Evolutionary conservation across 2,888 invertebrate species (phyloP).

Genomic region (Phengaris alcon): DNA sequence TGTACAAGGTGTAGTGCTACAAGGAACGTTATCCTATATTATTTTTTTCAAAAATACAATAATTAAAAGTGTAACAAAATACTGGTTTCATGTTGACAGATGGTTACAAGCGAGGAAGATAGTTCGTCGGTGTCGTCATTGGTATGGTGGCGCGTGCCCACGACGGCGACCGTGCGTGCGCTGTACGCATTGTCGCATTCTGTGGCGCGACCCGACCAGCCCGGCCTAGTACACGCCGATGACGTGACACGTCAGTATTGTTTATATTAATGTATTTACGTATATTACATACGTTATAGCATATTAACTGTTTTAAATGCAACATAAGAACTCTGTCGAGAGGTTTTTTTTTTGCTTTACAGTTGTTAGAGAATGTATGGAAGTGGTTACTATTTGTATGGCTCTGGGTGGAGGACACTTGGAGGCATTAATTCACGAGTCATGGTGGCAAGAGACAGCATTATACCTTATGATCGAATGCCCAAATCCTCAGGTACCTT

Average conservation of each 20-base stretch:
- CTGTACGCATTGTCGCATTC: constrained; percentile 65
- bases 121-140: constrained; percentile 63
- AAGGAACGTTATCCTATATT: no score
- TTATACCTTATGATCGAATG: constrained; percentile 93
- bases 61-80: not conserved
- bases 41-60: no score
- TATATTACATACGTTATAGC: not conserved
- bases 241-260: constrained; percentile 79
- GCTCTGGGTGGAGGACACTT: constrained; percentile 93
- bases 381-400: constrained; percentile 93
- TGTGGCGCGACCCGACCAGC: constrained; percentile 57
- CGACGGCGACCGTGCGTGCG: constrained; percentile 66
- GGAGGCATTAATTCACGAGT: constrained; percentile 88
- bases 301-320: constrained; percentile 20
- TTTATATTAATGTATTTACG: not conserved
- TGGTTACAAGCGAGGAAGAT: constrained; percentile 62
- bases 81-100: constrained; percentile 46
- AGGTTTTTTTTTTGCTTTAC: constrained; percentile 36
- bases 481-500: constrained; percentile 81
- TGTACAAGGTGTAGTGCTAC: no score
- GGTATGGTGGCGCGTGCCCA: constrained; percentile 71
- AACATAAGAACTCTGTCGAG: not conserved
- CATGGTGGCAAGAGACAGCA: constrained; percentile 93
- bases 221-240: constrained; percentile 79
- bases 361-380: constrained; percentile 95